Base-by-base conservation (phyloP, 2,888 invertebrate genomes). In the Hirtodrosophila duncani region DNA sequence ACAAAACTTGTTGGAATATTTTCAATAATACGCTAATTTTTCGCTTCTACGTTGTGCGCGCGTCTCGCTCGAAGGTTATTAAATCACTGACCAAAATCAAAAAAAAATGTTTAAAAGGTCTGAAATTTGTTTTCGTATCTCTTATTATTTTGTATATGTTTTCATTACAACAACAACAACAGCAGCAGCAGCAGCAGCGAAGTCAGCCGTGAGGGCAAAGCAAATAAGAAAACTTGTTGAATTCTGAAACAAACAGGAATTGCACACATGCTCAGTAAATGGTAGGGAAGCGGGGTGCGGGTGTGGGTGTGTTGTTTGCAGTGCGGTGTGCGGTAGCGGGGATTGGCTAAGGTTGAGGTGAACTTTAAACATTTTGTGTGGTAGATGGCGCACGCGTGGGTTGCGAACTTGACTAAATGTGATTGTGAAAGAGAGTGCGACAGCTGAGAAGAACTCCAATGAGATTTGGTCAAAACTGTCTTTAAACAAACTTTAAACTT, bases 151-250 rank as follows among this genome's bases (percentile, higher is more conserved):
- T 58, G 58, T 58, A 55, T 66, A 48, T 56, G 50, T 67, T 60
- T 49, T 61, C 64, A 69, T 64, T 68, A 59, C 59, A 59, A 48
- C 37, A 59, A 42, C 59, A 49, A 33, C 27, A 16, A 6, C 24
- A 26, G 9, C 0, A 16, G 8, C 45, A 0, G 21, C 20, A 50
- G 37, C 31, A 31, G 30, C 14, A 31, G 36, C 37, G 8, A 8
- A 6, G 36, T 3, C 36, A 33, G 30, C 44, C 26, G 57, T n/a
- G n/a, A n/a, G n/a, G n/a, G n/a, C n/a, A n/a, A n/a, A 37, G 65
- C 55, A 52, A 67, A 67, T 62, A 71, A n/a, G n/a, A n/a, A n/a
- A 68, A 71, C 68, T 70, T 53, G 68, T 71, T 62, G 65, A 45
- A 48, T 43, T 48, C 43, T 30, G 46, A 64, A 63, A 55, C 66